Conservation (phyloP, 2,797 vertebrate genomes). For the Aselliscus stoliczkanus region DNA sequence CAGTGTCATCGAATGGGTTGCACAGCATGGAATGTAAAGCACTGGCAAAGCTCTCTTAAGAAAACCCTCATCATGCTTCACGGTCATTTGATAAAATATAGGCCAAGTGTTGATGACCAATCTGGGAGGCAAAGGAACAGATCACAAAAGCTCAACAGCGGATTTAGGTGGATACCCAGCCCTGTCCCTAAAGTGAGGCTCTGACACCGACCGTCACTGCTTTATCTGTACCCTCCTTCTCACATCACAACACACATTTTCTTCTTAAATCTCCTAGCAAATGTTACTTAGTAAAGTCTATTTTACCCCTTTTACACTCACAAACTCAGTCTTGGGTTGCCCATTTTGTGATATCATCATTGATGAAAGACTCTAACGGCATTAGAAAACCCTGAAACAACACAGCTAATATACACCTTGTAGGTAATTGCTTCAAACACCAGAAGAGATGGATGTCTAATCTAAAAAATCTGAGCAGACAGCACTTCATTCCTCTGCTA, state of each 20-base stretch:
- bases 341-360: constrained; percentile 29
- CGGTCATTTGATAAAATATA: not conserved
- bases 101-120: not conserved
- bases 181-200: not conserved
- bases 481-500: not conserved
- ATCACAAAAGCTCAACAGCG: not conserved
- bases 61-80: not conserved
- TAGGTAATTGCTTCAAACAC: not conserved
- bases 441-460: not conserved
- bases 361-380: not conserved
- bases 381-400: constrained; percentile 21
- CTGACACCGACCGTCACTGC: not conserved
- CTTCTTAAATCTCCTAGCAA: not conserved
- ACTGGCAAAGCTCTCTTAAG: not conserved
- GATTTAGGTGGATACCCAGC: not conserved
- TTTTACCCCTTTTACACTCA: not conserved
- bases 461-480: constrained; percentile 16
- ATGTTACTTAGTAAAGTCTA: not conserved
- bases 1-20: not conserved
- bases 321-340: not conserved
- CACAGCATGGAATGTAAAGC: not conserved
- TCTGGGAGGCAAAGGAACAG: not conserved
- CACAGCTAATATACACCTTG: not conserved
- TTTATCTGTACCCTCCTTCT: not conserved
- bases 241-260: not conserved